Evolutionary conservation across 2,888 invertebrate genomes (phyloP).

Genomic region (Agriopis marginaria): DNA sequence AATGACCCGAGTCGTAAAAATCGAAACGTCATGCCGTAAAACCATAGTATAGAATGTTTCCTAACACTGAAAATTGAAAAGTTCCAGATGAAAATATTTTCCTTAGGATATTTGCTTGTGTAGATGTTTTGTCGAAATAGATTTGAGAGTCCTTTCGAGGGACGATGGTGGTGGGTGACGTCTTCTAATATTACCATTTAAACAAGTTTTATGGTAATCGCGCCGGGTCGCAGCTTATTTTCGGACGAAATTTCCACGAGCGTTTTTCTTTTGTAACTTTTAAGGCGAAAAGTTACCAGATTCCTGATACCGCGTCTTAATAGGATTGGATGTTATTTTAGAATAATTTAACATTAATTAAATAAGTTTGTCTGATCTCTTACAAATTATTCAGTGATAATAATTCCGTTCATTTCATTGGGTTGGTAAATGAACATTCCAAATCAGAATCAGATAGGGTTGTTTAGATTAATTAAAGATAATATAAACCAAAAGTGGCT

Average conservation of each 20-base stretch:
- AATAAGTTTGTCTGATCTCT: constrained; percentile 60
- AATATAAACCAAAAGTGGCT: constrained; percentile 5
- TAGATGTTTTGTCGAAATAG: constrained; percentile 50
- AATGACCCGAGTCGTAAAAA: constrained; percentile 49
- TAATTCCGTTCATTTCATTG: constrained; percentile 50
- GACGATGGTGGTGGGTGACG: constrained; percentile 77
- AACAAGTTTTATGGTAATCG: constrained; percentile 86
- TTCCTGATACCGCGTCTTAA: constrained; percentile 74
- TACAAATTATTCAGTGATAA: constrained; percentile 59
- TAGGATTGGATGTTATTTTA: constrained; percentile 75
- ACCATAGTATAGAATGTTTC: constrained; percentile 29
- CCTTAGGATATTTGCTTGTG: background rate
- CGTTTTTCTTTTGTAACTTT: constrained; percentile 76
- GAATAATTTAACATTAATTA: constrained; percentile 77
- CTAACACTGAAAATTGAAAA: constrained; percentile 18
- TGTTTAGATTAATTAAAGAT: constrained; percentile 27
- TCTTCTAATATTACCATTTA: constrained; percentile 86
- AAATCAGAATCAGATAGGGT: constrained; percentile 17
- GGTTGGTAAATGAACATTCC: constrained; percentile 28
- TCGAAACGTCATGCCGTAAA: constrained; percentile 40
- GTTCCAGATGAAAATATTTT: constrained; percentile 11
- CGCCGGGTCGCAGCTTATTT: constrained; percentile 76
- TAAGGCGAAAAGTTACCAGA: constrained; percentile 79
- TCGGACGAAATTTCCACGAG: constrained; percentile 75
- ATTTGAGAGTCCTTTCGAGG: constrained; percentile 66